These are phyloP conservation scores for Salvelinus alpinus DNA, from an alignment of 2,113 vertebrate species.

Conservation along the genomic window DNA sequence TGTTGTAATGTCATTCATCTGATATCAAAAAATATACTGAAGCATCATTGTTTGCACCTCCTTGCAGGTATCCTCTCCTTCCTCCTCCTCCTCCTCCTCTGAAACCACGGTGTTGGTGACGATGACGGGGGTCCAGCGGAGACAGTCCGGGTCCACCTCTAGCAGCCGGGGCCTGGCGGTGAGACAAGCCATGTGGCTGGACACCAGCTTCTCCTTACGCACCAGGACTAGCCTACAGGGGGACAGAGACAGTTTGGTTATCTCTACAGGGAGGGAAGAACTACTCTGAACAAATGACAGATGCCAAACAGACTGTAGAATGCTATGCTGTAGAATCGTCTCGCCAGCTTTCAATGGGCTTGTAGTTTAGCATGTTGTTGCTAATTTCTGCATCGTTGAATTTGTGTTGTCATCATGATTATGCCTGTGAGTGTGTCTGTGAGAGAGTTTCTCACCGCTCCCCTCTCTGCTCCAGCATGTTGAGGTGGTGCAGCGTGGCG, in stretches of 20 bases:
- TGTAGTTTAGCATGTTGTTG: too few species aligned
- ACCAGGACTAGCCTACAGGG: constrained; percentile 86
- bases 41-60: constrained; percentile 54
- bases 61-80: constrained; percentile 63
- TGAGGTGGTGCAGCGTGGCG: constrained; percentile 89
- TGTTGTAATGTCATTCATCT: neutral
- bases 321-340: too few species aligned
- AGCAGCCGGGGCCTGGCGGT: constrained; percentile 84
- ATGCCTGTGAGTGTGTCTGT: neutral
- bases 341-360: too few species aligned
- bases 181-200: constrained; percentile 87
- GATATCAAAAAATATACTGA: too few species aligned
- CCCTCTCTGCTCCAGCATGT: constrained; percentile 91
- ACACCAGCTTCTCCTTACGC: constrained; percentile 90
- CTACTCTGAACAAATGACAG: neutral
- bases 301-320: too few species aligned
- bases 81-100: constrained; percentile 86
- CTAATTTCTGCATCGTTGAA: too few species aligned
- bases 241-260: constrained; percentile 8
- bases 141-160: constrained; percentile 93
- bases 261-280: neutral
- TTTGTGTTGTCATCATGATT: too few species aligned
- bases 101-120: constrained; percentile 96
- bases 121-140: constrained; percentile 96
- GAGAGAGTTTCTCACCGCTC: constrained; percentile 78